Evolutionary conservation across 2,888 invertebrate species (phyloP).

Genomic region (Mesodorylaimus sp.): DNA sequence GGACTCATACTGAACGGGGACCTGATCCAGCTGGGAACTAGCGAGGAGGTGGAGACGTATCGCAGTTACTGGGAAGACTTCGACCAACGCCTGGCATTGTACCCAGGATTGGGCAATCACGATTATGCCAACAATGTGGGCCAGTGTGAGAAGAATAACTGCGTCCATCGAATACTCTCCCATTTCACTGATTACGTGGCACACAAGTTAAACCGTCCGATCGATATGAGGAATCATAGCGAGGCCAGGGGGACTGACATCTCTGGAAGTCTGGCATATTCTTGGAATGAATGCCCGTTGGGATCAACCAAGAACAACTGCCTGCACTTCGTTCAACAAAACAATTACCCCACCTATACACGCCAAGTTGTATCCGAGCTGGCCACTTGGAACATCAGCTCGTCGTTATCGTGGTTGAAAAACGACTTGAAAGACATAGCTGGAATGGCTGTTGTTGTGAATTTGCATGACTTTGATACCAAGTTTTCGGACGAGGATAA

Average conservation of each 20-base stretch:
- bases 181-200: background rate
- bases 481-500: conserved; percentile 1
- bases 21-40: no score
- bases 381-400: background rate
- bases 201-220: background rate
- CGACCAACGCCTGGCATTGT: no score
- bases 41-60: no score
- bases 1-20: conserved; percentile 24
- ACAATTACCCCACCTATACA: conserved; percentile 25
- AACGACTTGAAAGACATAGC: background rate
- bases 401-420: conserved; percentile 1
- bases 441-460: background rate
- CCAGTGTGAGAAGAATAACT: conserved; percentile 16
- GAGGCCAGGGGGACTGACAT: background rate
- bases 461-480: conserved; percentile 8
- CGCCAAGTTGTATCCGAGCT: background rate
- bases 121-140: conserved; percentile 27
- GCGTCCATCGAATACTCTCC: background rate
- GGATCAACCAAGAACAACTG: no score
- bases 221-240: background rate
- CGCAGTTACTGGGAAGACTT: no score
- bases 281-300: conserved; percentile 12
- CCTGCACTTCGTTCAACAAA: conserved; percentile 23
- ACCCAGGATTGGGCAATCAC: conserved; percentile 26
- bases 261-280: conserved; percentile 8